These are phyloP conservation scores for Pantherophis guttatus DNA, from an alignment of 2,113 vertebrate species.

Conservation along the genomic window DNA sequence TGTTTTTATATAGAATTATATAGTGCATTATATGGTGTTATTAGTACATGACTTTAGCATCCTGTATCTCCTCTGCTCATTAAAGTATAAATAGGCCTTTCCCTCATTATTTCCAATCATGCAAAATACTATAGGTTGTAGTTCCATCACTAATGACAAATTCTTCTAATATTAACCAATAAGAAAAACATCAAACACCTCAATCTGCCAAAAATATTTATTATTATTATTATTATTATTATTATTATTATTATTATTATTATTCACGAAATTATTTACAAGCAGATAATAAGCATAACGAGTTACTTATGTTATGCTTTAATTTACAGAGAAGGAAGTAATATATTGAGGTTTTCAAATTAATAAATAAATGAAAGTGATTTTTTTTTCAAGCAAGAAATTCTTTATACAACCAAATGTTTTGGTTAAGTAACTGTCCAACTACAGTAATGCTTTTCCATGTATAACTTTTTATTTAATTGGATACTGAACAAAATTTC, in stretches of 20 bases:
- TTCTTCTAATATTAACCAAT: constrained; percentile 65
- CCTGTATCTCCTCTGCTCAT: constrained; percentile 67
- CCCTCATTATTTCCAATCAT: constrained; percentile 61
- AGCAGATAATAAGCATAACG: constrained; percentile 70
- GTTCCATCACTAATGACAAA: constrained; percentile 59
- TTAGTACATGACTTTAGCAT: constrained; percentile 48
- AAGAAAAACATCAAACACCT: constrained; percentile 58
- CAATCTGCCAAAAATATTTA: constrained; percentile 61
- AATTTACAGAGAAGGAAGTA: constrained; percentile 70
- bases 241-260: constrained; percentile 60
- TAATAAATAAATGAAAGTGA: constrained; percentile 58
- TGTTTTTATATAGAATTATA: constrained; percentile 36
- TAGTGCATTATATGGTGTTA: constrained; percentile 48
- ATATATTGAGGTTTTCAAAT: constrained; percentile 70
- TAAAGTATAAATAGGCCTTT: constrained; percentile 63
- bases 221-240: constrained; percentile 40
- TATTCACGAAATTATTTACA: constrained; percentile 70
- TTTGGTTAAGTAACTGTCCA: neutral
- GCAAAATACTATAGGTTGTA: constrained; percentile 62
- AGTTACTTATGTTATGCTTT: constrained; percentile 71
- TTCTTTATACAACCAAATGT: constrained; percentile 49
- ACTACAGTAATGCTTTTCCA: neutral
- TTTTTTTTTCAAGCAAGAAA: constrained; percentile 44
- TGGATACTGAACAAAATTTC: neutral
- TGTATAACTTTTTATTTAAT: neutral